Base-by-base conservation (phyloP, 2,797 vertebrate genomes). In the Diplodus sargus region DNA sequence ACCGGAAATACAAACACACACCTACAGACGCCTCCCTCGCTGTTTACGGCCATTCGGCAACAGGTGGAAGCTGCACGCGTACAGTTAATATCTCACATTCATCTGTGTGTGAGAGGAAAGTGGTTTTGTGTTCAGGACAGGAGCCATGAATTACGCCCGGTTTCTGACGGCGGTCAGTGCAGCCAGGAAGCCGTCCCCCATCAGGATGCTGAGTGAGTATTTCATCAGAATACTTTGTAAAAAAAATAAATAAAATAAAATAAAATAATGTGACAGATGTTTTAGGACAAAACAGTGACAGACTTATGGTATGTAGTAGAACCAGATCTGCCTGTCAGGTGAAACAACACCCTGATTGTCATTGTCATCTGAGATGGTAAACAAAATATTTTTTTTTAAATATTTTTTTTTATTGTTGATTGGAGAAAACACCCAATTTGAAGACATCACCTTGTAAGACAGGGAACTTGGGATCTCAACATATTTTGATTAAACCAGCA, bases 111-210 rank as follows among this genome's bases (percentile, higher is more conserved):
- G 7, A 52, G 4, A 15, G 0, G 17, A 48, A 74, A 5, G 4
- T 70, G 2, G 51, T 56, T 9, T 63, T 39, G 39, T 39, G 39
- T 39, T 39, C 39, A 39, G 39, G 10, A 2, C 83, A 93, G 92
- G 88, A 84, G 68, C 58, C 74, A 99, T 99, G 98, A 99, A 99
- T 82, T 99, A 99, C 60, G 82, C 96, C 30, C 93, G 96, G 25
- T 99, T 97, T 91, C 79, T 99, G 86, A 98, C 96, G 0, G 92
- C 95, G 61, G 95, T 95, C 11, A 99, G 98, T 30, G 95, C 95
- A n/a, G 95, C 97, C 54, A 95, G 98, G 59, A 95, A 88, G 69
- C 89, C 94, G 1, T 98, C 97, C 2, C 72, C 96, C 0, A 96
- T 99, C 92, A 94, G 97, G 81, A 6, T 94, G 6, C 76, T 96